phyloP scores from a whole-genome alignment of 2,888 invertebrate genomes.

The Cerastis leucographa region DNA sequence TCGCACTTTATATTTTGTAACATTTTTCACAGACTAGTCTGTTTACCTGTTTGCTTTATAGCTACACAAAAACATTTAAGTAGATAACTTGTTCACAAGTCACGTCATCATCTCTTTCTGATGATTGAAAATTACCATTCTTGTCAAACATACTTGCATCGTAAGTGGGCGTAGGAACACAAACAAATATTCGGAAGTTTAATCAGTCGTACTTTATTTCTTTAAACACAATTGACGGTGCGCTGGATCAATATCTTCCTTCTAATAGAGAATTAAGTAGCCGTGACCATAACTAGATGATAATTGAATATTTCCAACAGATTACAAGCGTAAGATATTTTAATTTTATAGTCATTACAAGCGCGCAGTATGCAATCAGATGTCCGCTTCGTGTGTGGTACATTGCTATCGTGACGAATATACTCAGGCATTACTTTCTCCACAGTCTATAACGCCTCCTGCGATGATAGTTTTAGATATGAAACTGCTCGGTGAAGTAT shows the following conservation, averaged over 20 bases:
- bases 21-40: conserved; percentile 80
- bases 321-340: conserved; percentile 62
- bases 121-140: conserved; percentile 47
- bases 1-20: conserved; percentile 86
- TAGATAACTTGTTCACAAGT: conserved; percentile 51
- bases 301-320: conserved; percentile 61
- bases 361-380: conserved; percentile 72
- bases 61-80: conserved; percentile 58
- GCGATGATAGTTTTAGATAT: conserved; percentile 82
- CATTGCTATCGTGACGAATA: conserved; percentile 81
- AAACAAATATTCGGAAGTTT: conserved; percentile 38
- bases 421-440: conserved; percentile 83
- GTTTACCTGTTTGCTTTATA: conserved; percentile 72
- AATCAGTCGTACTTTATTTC: conserved; percentile 54
- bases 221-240: conserved; percentile 49
- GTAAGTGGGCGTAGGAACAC: conserved; percentile 20
- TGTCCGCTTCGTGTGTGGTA: conserved; percentile 83
- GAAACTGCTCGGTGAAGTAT: conserved; percentile 70
- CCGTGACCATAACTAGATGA: conserved; percentile 55
- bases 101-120: conserved; percentile 52
- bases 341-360: conserved; percentile 62
- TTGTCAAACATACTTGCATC: conserved; percentile 31
- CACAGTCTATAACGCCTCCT: conserved; percentile 80
- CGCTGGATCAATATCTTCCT: conserved; percentile 49
- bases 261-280: conserved; percentile 52